These are phyloP conservation scores for Marcusenius ussheri DNA, from an alignment of 2,113 vertebrate genomes.

Conservation along the genomic window DNA sequence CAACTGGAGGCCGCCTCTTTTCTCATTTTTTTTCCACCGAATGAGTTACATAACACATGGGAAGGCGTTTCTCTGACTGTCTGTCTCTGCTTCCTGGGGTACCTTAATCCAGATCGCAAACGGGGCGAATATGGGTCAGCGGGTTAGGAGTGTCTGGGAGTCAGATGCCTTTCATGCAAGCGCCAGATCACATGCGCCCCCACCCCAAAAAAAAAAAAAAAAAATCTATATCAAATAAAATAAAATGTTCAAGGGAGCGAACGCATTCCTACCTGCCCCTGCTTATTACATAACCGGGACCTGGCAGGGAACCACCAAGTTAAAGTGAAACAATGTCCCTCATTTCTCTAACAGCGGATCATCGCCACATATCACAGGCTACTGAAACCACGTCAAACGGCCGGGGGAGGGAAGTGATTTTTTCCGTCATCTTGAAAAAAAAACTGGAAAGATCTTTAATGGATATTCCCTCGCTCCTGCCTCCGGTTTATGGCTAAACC, in stretches of 20 bases:
- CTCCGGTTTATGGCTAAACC: constrained; percentile 85
- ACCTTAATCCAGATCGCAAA: neutral
- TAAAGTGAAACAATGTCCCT: constrained; percentile 40
- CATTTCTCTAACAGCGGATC: neutral
- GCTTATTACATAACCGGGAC: constrained; percentile 58
- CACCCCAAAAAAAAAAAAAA: neutral
- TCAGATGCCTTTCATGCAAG: neutral
- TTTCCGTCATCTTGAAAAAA: neutral
- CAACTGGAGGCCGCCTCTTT: neutral
- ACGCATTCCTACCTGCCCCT: constrained; percentile 13
- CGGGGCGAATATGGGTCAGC: constrained; percentile 28
- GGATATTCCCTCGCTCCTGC: constrained; percentile 50
- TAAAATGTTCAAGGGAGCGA: neutral
- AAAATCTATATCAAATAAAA: neutral
- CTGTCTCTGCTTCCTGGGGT: neutral
- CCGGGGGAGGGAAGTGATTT: neutral
- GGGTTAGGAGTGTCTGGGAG: constrained; percentile 23
- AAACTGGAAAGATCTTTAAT: constrained; percentile 32
- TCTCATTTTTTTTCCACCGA: neutral
- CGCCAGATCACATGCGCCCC: constrained; percentile 8
- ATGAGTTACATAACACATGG: constrained; percentile 19
- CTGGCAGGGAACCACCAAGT: constrained; percentile 45
- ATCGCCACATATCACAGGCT: neutral
- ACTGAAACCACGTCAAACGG: neutral
- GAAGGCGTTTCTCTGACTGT: neutral